Base-by-base conservation (phyloP, 2,113 vertebrate species). In the Odobenus rosmarus region DNA sequence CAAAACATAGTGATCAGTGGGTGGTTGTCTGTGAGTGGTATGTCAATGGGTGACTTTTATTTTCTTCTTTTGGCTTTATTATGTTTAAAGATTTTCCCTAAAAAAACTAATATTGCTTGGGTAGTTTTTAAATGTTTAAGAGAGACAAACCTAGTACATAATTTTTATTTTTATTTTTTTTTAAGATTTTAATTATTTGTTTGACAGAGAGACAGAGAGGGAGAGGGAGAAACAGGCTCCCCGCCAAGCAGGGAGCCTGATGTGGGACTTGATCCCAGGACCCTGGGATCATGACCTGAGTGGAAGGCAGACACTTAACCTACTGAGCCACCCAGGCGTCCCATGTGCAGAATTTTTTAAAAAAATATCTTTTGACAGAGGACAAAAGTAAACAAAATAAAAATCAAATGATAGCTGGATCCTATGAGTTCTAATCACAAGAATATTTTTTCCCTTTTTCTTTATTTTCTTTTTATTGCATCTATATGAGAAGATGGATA, bases 81-180 rank as follows among this genome's bases (percentile, higher is more conserved):
- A n/a, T 72, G 39, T 89, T 93, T 93, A 77, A 76, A n/a, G 53
- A 79, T 93, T 79, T 81, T 93, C 51, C 49, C 42, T 33, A 55
- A 84, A 94, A 94, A 55, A 80, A 69, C 19, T 88, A 89, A 26
- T 55, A 84, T 21, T 53, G 71, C 55, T 31, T 59, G 26, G 31
- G 14, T 33, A 74, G 46, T 53, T 86, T 96, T 81, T 81, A 36
- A 95, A 57, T 71, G 39, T 67, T 77, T 90, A 93, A 59, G 57
- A 69, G 49, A 69, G 69, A 90, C 53, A 80, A 95, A 74, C 0
- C 13, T 76, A 77, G 62, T 28, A 80, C 28, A 88, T 49, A 79
- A 49, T 71, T 8, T 12, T 31, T 61, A 19, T 55, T 55, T 18
- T 55, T 55, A 19, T 55, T 55, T 18, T 19, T 57, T 57, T 59